Evolutionary conservation across 2,797 vertebrate genomes (phyloP), one percentile per base, ranked within the genome.

Genomic region (Antennarius maculatus): DNA sequence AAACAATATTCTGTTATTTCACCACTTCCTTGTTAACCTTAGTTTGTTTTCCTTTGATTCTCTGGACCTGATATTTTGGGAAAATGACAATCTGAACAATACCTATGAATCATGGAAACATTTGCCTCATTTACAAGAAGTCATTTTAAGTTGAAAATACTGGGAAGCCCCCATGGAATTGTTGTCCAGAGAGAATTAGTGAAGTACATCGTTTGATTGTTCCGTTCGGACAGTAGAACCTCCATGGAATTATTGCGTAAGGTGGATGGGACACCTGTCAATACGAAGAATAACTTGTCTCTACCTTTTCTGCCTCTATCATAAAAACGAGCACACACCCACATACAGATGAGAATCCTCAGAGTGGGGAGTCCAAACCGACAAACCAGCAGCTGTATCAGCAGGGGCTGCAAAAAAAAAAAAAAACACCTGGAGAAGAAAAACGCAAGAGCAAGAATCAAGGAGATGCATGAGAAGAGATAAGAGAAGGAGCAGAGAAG

Each of bases 311-410:
- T 41, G 51, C 66, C 46, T 69, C 61, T 54, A 73, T 80, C 61
- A 34, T 3, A 74, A 61, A 66, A 13, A 67, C 78, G 83, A 83
- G 86, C 79, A 82, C 68, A 66, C 71, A 28, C 70, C 55, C 78
- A 54, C 73, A 43, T 57, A 61, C 74, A 71, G 71, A 83, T 74
- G 76, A 59, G 63, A 65, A 64, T 54, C 60, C 15, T 70, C 75
- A 2, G 64, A 84, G 77, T 72, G 52, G 65, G 31, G 80, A 82
- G 78, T 81, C 45, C 61, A 58, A 72, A 69, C 79, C 69, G 54
- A 69, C 57, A 43, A 77, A 72, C 48, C 55, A 57, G 62, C 85
- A 83, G 87, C 83, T 89, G 90, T 86, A 85, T 90, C 82, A 86
- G 86, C 86, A 87, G 50, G 67, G 77, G 41, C 14, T 42, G 41